Evolutionary conservation across 2,797 vertebrate species (phyloP).

Genomic region (Cyprinella venusta): DNA sequence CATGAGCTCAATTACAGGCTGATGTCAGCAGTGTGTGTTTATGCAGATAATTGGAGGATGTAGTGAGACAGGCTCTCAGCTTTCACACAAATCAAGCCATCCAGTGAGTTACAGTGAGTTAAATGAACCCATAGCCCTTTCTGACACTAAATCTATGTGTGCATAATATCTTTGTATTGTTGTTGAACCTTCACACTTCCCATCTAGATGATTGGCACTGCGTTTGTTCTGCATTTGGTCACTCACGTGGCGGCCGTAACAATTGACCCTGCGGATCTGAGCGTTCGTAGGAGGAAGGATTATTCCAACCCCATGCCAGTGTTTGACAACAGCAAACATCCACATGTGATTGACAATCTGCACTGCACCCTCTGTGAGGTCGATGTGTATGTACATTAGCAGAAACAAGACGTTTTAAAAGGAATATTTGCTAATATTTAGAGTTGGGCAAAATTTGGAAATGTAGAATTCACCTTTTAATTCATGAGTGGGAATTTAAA

Average conservation of each 20-base stretch:
- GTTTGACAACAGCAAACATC: constrained; percentile 76
- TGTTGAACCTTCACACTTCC: constrained; percentile 64
- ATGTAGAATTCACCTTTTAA: background rate
- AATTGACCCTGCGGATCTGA: constrained; percentile 76
- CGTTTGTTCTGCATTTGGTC: constrained; percentile 72
- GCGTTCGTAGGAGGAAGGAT: constrained; percentile 71
- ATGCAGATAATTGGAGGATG: constrained; percentile 45
- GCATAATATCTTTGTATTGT: constrained; percentile 31
- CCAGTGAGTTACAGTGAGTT: background rate
- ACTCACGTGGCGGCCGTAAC: constrained; percentile 71
- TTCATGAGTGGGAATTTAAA: background rate
- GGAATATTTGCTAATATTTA: background rate
- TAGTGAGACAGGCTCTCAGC: constrained; percentile 46
- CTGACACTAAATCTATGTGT: background rate
- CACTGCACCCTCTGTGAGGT: constrained; percentile 79
- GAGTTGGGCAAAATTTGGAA: background rate
- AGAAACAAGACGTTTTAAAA: background rate
- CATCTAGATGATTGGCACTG: constrained; percentile 66
- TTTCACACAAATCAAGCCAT: constrained; percentile 40
- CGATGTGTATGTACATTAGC: constrained; percentile 71
- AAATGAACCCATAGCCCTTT: too few relatives aligned
- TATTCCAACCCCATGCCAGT: constrained; percentile 71
- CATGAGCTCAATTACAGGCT: constrained; percentile 31
- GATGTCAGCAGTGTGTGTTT: constrained; percentile 61
- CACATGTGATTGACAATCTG: constrained; percentile 78